Conservation (phyloP, 2,113 vertebrate species). For the Ondatra zibethicus region DNA sequence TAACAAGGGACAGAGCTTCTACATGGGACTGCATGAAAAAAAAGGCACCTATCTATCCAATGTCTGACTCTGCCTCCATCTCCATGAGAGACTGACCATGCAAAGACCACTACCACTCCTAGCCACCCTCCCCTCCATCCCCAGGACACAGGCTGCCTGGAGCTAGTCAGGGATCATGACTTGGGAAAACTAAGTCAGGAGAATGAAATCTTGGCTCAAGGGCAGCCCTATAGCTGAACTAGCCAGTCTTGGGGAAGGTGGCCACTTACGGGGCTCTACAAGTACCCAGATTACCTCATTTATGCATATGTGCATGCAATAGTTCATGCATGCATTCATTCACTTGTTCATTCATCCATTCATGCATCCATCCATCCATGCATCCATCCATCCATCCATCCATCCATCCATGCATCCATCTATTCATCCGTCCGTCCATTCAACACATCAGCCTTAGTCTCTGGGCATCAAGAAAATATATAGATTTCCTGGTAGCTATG, state of each 20-base stretch:
- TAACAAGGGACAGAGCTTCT: fast-evolving
- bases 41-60: fast-evolving
- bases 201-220: background rate
- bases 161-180: too few relatives aligned
- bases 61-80: fast-evolving
- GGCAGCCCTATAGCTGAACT: background rate
- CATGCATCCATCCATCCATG: background rate
- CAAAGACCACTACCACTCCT: background rate
- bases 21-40: fast-evolving
- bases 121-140: background rate
- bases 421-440: background rate
- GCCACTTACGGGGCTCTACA: background rate
- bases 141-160: background rate
- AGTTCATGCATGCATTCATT: background rate
- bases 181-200: background rate
- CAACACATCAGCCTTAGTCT: background rate
- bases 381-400: background rate
- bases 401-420: background rate
- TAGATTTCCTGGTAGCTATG: background rate
- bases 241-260: background rate
- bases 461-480: background rate
- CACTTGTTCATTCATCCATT: background rate
- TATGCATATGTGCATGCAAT: too few relatives aligned
- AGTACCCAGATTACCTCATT: background rate
- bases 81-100: background rate